A percentile compares a stretch with the other conserved stretches of the same genome.
Conservation (phyloP, 2,113 vertebrate species). For the Falco punctatus region DNA sequence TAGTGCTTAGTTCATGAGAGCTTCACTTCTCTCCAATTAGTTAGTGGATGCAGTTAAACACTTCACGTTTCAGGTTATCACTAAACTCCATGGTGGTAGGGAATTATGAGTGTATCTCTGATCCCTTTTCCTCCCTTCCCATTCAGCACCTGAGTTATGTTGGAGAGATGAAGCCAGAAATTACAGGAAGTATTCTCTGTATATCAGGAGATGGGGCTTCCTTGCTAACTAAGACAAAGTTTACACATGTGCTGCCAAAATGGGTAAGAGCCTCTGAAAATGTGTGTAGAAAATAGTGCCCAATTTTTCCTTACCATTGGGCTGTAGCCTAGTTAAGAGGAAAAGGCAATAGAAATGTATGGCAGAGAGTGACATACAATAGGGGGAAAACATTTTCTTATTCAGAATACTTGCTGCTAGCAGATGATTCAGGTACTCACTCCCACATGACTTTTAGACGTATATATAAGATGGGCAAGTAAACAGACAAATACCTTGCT, state of each 20-base stretch:
- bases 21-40: neutral
- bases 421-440: neutral
- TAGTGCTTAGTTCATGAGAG: fast-evolving
- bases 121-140: neutral
- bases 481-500: neutral
- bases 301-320: neutral
- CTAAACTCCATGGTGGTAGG: too few relatives aligned
- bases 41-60: neutral
- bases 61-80: neutral
- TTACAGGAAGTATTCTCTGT: neutral
- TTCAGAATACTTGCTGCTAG: neutral
- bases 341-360: neutral
- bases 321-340: neutral
- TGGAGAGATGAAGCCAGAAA: neutral
- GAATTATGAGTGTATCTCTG: fast-evolving
- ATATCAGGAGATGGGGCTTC: neutral
- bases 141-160: neutral
- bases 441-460: neutral
- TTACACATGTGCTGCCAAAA: neutral
- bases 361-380: neutral
- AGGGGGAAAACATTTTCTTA: neutral
- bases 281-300: neutral
- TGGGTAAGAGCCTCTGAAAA: neutral
- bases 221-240: neutral
- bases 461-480: neutral